These are phyloP conservation scores for Eurosta solidaginis DNA, from an alignment of 1,140 invertebrate species.

Conservation along the genomic window DNA sequence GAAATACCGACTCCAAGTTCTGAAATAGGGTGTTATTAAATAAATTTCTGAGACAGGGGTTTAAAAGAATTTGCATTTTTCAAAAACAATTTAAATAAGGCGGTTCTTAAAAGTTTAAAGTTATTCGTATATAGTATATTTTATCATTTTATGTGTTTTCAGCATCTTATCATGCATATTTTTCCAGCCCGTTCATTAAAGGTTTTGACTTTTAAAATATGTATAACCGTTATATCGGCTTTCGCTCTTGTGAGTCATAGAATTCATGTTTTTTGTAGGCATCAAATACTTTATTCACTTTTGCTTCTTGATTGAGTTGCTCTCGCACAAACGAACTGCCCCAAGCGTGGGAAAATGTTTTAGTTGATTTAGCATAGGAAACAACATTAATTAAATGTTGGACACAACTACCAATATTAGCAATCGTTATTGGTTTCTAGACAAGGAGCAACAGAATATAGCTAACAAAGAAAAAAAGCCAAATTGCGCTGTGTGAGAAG, in stretches of 20 bases:
- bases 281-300: neutral
- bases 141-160: too few relatives aligned
- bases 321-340: neutral
- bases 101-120: too few relatives aligned
- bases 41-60: too few relatives aligned
- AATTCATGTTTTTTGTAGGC: too few relatives aligned
- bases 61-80: too few relatives aligned
- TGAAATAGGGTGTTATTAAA: too few relatives aligned
- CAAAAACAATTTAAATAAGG: too few relatives aligned
- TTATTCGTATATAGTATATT: too few relatives aligned
- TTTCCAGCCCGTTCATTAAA: too few relatives aligned
- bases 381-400: neutral
- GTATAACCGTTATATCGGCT: neutral
- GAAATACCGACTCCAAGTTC: too few relatives aligned
- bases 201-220: neutral
- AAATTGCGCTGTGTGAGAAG: neutral
- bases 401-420: neutral
- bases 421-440: neutral
- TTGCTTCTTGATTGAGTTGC: neutral
- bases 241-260: too few relatives aligned
- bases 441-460: neutral
- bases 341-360: neutral
- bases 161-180: too few relatives aligned
- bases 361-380: neutral
- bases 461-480: neutral